Base-by-base conservation (phyloP, 2,113 vertebrate species). In the Columba livia region DNA sequence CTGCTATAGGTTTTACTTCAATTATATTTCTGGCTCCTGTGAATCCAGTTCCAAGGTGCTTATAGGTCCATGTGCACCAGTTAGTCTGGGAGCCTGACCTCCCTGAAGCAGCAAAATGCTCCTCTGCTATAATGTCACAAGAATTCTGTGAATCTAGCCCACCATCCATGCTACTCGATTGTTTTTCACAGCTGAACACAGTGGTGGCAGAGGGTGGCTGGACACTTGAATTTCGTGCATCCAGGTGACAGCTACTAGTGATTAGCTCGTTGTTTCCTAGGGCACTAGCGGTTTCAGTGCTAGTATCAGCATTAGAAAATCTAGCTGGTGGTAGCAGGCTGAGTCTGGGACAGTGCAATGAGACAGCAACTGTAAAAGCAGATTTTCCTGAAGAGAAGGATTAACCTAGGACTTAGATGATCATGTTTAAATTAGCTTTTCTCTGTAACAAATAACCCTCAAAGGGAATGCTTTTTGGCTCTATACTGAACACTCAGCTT, bases 141-240 rank as follows among this genome's bases (percentile, higher is more conserved):
- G 28, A 34, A 34, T 66, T 85, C 40, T 44, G 47, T 61, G 38
- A 48, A 38, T 32, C 11, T 14, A 61, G 36, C 13, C 38, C 62
- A 47, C 18, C n/a, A 38, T 12, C 15, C 25, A 10, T 7, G 25
- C 21, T 26, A 17, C 40, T 79, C 14, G 0, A 0, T 2, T 24
- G 26, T 0, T 24, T 24, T 9, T 44, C 16, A 12, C 7, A 48
- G 56, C 32, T 78, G n/a, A 80, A 42, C 17, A 26, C 24, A 51
- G 38, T 8, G 2, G 17, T 19, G 56, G 12, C 57, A 18, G 5
- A 18, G 64, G 4, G 19, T 28, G 70, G n/a, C 21, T 0, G 0
- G 32, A 34, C 32, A 15, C 4, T 48, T 57, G 16, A 48, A 16
- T 5, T 17, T 11, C 25, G 19, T 23, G 17, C 34, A 28, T 24